Conservation (phyloP, 2,888 invertebrate species). For the Ganaspis brasiliensis region DNA sequence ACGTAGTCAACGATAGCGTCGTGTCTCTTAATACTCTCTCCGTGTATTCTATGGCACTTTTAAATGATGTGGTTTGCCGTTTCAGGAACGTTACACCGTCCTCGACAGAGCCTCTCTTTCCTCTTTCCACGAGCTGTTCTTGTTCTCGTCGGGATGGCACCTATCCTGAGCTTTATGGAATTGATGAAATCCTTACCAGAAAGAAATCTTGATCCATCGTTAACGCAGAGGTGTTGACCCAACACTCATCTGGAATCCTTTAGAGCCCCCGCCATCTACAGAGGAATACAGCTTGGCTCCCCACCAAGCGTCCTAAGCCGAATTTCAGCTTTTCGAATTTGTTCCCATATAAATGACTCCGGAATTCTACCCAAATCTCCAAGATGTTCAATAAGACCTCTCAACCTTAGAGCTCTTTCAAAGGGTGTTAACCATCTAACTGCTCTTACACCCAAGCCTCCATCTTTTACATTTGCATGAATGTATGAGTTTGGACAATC, state of each 20-base stretch:
- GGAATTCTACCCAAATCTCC: background rate
- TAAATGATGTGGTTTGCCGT: conserved; percentile 72
- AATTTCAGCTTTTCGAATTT: conserved; percentile 10
- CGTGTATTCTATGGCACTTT: conserved; percentile 71
- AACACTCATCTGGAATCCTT: conserved; percentile 23
- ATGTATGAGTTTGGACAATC: conserved; percentile 70
- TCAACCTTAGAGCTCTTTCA: conserved; percentile 33
- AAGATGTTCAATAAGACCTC: background rate
- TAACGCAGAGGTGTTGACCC: conserved; percentile 50
- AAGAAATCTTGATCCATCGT: conserved; percentile 47
- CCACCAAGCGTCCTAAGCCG: background rate
- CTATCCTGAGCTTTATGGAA: conserved; percentile 64
- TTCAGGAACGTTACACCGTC: conserved; percentile 68
- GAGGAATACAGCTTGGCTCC: conserved; percentile 51
- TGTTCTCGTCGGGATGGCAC: conserved; percentile 68
- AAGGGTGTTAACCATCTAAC: conserved; percentile 47
- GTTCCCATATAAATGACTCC: conserved; percentile 20
- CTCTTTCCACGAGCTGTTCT: conserved; percentile 63
- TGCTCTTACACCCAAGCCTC: conserved; percentile 63
- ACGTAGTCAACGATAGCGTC: conserved; percentile 61
- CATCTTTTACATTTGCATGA: conserved; percentile 66
- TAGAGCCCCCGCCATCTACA: conserved; percentile 54
- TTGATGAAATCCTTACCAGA: conserved; percentile 51
- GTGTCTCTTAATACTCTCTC: conserved; percentile 70
- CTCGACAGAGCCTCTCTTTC: conserved; percentile 63